Evolutionary conservation across 2,797 vertebrate genomes (phyloP).

Genomic region (Rhinatrema bivittatum): DNA sequence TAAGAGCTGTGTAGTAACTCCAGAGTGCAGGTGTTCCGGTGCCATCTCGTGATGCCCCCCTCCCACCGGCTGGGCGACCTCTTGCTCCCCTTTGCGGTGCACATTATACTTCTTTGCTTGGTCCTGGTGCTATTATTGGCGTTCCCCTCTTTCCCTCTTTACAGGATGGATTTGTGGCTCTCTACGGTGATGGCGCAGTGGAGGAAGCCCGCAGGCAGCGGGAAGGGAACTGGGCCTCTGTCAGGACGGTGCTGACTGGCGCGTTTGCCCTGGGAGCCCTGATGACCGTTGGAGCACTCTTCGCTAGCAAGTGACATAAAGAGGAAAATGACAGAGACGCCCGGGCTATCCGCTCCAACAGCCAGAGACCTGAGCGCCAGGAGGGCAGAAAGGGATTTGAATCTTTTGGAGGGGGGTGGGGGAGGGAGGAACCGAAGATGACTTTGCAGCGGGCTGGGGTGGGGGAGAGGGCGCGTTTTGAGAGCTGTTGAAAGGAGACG

Average conservation of each 20-base stretch:
- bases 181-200: conserved; percentile 52
- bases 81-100: background rate
- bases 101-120: conserved; percentile 7
- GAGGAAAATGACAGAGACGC: too few species aligned
- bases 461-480: background rate
- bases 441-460: background rate
- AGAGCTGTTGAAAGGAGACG: too few species aligned
- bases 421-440: background rate
- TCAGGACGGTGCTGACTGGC: conserved; percentile 48
- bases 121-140: conserved; percentile 7
- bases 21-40: too few species aligned
- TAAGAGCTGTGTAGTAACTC: too few species aligned
- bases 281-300: conserved; percentile 51
- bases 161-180: conserved; percentile 47
- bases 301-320: conserved; percentile 46
- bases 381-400: conserved; percentile 16
- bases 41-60: too few species aligned
- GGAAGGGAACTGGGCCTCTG: conserved; percentile 52
- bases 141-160: conserved; percentile 37
- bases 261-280: conserved; percentile 50
- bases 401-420: conserved; percentile 12
- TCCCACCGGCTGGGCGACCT: background rate
- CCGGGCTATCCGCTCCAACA: too few species aligned
- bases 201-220: conserved; percentile 49
- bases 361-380: conserved; percentile 15